Evolutionary conservation across 1,140 invertebrate genomes (phyloP), one percentile per base, ranked within the genome.

Genomic region (Rhopalosiphum padi): DNA sequence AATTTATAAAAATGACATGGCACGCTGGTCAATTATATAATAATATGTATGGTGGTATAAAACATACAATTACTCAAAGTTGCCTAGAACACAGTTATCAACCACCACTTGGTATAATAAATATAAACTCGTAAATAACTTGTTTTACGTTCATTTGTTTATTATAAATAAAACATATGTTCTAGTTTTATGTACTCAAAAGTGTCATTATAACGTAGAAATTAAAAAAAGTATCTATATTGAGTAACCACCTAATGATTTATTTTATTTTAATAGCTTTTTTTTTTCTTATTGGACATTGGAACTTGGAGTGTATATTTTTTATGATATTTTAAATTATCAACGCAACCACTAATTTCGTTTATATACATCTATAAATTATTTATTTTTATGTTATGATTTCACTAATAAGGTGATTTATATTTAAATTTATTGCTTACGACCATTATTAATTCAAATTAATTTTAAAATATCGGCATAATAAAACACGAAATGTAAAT

Each of bases 241-340:
- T 53, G 35, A 89, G n/a, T 89, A 89, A 89, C 87, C 87, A 89
- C 25, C 46, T 53, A 53, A 89, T 89, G 87, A 89, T 89, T 89
- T 89, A 89, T 53, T 89, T 89, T 89, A 25, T 35, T 51, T 89
- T 89, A 89, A 89, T 51, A 89, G 46, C n/a, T 30, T 48, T 85
- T 87, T 87, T 87, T 25, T 41, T 22, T 30, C 2, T 48, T 89
- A 87, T 87, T 87, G 35, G 46, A 53, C n/a, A 53, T 53, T 89
- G n/a, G n/a, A 89, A 89, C n/a, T 53, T 51, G 18, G 8, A 53
- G 35, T 35, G 9, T 7, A n/a, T 51, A 22, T 35, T 87, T 83
- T 87, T 87, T 87, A 87, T 48, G 15, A n/a, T 87, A 87, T 48
- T 48, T 48, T 48, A n/a, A 87, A 48, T 48, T 87, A 87, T 35